Conservation (phyloP, 30 jellyfish, hydroid and myxozoan species). For the Haliclystus octoradiatus region DNA sequence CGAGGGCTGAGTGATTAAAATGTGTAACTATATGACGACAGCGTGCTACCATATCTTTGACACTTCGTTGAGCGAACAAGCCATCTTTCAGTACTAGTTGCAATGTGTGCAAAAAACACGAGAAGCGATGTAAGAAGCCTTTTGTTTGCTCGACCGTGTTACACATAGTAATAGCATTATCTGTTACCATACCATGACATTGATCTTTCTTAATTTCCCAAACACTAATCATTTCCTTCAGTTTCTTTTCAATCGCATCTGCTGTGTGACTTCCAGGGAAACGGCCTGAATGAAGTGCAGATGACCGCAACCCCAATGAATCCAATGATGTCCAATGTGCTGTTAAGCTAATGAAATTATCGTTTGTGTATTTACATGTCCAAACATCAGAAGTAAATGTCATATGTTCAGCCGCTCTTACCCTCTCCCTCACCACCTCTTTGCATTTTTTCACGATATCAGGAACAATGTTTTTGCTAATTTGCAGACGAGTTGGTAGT, state of each 20-base stretch:
- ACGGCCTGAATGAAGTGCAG: conserved; percentile 19
- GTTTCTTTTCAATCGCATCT: conserved; percentile 16
- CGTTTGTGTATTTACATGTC: too few species aligned
- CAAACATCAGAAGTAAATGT: conserved; percentile 51
- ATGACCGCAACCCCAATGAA: background rate
- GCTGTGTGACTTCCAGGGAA: conserved; percentile 58
- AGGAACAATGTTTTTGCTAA: conserved; percentile 29
- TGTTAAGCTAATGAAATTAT: conserved; percentile 33
- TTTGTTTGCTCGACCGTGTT: conserved; percentile 21
- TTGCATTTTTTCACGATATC: conserved; percentile 14
- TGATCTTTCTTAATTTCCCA: conserved; percentile 38
- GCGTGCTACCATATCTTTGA: conserved; percentile 36
- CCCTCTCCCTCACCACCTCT: conserved; percentile 18
- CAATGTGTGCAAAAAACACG: conserved; percentile 42
- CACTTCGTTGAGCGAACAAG: conserved; percentile 34
- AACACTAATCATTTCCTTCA: conserved; percentile 30
- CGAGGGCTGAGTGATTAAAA: conserved; percentile 48
- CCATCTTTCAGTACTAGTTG: conserved; percentile 21
- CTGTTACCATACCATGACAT: conserved; percentile 49
- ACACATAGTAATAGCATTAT: conserved; percentile 49
- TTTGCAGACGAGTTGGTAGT: conserved; percentile 30
- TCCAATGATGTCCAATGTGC: conserved; percentile 42
- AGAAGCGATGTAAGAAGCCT: conserved; percentile 27
- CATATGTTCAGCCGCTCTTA: conserved; percentile 33
- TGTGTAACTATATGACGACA: conserved; percentile 44